Percentiles rank a stretch among this genome's conserved stretches.
Conservation (phyloP, 2,113 vertebrate genomes). For the Poeciliopsis retropinna region DNA sequence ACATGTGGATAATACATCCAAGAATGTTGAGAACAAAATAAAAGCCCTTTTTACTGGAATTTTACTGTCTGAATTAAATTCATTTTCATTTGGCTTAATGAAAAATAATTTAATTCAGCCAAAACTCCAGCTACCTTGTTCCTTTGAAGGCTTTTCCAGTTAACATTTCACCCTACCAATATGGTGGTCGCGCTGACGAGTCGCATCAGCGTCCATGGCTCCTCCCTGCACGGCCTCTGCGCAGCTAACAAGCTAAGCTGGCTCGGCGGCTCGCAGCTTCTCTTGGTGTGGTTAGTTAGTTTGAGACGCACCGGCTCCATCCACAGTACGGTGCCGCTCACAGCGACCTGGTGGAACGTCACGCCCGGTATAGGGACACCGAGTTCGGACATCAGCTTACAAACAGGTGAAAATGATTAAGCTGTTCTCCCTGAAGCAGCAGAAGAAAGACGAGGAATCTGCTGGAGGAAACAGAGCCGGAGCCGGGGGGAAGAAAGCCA, state of each 20-base stretch:
- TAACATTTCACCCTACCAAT: not conserved
- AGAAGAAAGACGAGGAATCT: constrained; percentile 99
- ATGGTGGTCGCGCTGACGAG: not conserved
- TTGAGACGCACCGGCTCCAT: constrained; percentile 73
- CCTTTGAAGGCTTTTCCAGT: not conserved
- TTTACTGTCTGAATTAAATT: too few species aligned
- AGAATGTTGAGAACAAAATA: not conserved
- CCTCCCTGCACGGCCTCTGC: constrained; percentile 8
- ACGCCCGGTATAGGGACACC: constrained; percentile 22
- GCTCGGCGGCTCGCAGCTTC: constrained; percentile 19
- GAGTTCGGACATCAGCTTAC: constrained; percentile 24
- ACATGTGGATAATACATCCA: not conserved
- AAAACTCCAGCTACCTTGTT: not conserved
- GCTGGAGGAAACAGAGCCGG: constrained; percentile 91
- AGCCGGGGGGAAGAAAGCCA: constrained; percentile 90
- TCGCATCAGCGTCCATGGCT: not conserved
- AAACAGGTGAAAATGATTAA: constrained; percentile 88
- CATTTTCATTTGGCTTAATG: too few species aligned
- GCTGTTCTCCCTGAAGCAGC: constrained; percentile 96
- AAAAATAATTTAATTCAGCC: constrained; percentile 3
- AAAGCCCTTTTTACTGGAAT: not conserved
- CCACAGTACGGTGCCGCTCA: constrained; percentile 63
- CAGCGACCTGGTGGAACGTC: constrained; percentile 21
- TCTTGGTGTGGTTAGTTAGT: constrained; percentile 42
- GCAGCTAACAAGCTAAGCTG: constrained; percentile 61